Base-by-base conservation (phyloP, 2,888 invertebrate genomes). In the Stegana nigrithorax region DNA sequence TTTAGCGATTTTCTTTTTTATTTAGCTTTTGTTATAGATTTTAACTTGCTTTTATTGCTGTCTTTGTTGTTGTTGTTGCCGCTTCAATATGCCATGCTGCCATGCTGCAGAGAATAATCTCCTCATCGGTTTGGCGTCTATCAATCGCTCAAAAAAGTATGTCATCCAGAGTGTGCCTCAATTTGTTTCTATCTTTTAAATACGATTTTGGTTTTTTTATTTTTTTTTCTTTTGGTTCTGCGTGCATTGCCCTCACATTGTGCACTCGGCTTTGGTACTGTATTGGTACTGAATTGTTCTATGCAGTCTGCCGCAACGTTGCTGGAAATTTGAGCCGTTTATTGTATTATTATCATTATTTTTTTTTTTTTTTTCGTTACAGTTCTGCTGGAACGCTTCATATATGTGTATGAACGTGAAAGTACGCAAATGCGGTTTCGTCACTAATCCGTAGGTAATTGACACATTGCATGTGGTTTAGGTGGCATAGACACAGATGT, bases 401-500 rank as follows among this genome's bases (percentile, higher is more conserved):
- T n/a, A n/a, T n/a, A n/a, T n/a, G n/a, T n/a, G n/a, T n/a, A n/a
- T n/a, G n/a, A n/a, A n/a, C n/a, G n/a, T n/a, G n/a, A n/a, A n/a
- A n/a, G n/a, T n/a, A n/a, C 53, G 23, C 53, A 55, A 36, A 32
- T 55, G 32, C 19, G 36, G 27, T 55, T 55, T 55, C 36, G 32
- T 55, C 27, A 55, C 53, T 27, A 55, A 55, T 55, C 53, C 23
- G 19, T 26, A 51, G 26, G n/a, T 14, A 39, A 39, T 39, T 5
- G n/a, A 8, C 12, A 39, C 17, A n/a, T 39, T 39, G 14, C 4
- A 39, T 8, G 17, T n/a, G n/a, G n/a, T n/a, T n/a, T n/a, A n/a
- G n/a, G n/a, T n/a, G n/a, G n/a, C n/a, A n/a, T n/a, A n/a, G n/a
- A n/a, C n/a, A n/a, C n/a, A n/a, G n/a, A n/a, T n/a, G n/a, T n/a